Base-by-base conservation (phyloP, 2,113 vertebrate genomes). In the Albula goreensis region DNA sequence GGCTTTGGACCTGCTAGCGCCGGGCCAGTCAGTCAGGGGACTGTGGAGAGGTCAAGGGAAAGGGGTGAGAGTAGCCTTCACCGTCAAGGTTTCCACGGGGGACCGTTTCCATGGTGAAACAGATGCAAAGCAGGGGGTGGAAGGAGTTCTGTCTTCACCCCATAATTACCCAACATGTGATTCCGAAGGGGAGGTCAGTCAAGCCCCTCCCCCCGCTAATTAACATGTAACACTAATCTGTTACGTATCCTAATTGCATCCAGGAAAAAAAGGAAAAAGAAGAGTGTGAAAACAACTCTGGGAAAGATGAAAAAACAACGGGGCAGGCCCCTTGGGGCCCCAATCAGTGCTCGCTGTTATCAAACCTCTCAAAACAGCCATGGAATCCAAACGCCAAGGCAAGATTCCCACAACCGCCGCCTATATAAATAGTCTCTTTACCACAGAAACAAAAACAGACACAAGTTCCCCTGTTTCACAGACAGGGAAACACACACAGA, bases 281-380 rank as follows among this genome's bases (percentile, higher is more conserved):
- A 88, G 15, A 78, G 25, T 19, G 22, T 84, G 86, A 86, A 83
- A 92, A 90, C 85, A 93, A 90, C 79, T 87, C 88, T 7, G 78
- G 11, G 89, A 89, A 88, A 86, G 91, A 90, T 87, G 89, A 89
- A 88, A 86, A 91, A 88, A 25, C 85, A 90, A 9, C 3, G 74
- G 91, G 88, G 87, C 87, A 87, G 84, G 86, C 78, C 91, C 90
- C 93, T 74, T 41, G 92, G 91, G 93, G 91, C 90, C 89, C 83
- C 70, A 90, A 91, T 80, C 22, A 50, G 83, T 78, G 25, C 31
- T 41, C 31, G 31, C 86, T 91, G 89, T 88, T 89, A 93, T 92
- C 89, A 93, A 81, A 90, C 90, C 86, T 66, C 63, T 87, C 3
- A 49, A 63, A 63, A 57, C 56, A 79, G 77, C 77, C 48, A 60